Base-by-base conservation (phyloP, 2,888 invertebrate genomes). In the Dolomedes plantarius region DNA sequence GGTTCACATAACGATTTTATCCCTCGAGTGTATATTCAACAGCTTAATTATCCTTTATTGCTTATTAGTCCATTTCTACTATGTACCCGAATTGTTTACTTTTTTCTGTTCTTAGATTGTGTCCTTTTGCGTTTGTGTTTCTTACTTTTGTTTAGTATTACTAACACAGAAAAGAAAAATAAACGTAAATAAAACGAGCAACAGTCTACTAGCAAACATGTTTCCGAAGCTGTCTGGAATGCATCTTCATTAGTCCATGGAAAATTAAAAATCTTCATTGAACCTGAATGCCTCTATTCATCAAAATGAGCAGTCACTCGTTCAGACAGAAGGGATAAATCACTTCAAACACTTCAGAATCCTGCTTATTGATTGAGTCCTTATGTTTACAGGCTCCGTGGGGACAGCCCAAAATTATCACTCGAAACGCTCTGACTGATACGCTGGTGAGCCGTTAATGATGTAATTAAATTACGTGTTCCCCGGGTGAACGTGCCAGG, bases 401-500 rank as follows among this genome's bases (percentile, higher is more conserved):
- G 11, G 41, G 41, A 46, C 41, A 46, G 16, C 41, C 16, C 16
- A 5, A 56, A 23, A 56, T 56, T 1, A 2, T 23, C 56, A 23
- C 16, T 56, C 23, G 19, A 23, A 56, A 56, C 23, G 23, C 23
- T 56, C 56, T 19, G 56, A 23, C 19, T 23, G 5, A 56, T 56
- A 23, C 23, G 16, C 11, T 19, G 16, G 19, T 23, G 56, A 56
- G 23, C 56, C 23, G 56, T 56, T 56, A 56, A 56, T 56, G 56
- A 23, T 5, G 56, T 56, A 56, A 56, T 56, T 56, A 56, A 56
- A 23, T 56, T 23, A 56, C 56, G 23, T 56, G 23, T 56, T 56
- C 16, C 16, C 46, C 46, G 2, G 5, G 36, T 7, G 36, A 36
- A 7, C 5, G 6, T 11, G 7, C 11, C 36, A 11, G 11, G 56